Evolutionary conservation across 2,113 vertebrate species (phyloP).

Genomic region (Proterorhinus semilunaris): DNA sequence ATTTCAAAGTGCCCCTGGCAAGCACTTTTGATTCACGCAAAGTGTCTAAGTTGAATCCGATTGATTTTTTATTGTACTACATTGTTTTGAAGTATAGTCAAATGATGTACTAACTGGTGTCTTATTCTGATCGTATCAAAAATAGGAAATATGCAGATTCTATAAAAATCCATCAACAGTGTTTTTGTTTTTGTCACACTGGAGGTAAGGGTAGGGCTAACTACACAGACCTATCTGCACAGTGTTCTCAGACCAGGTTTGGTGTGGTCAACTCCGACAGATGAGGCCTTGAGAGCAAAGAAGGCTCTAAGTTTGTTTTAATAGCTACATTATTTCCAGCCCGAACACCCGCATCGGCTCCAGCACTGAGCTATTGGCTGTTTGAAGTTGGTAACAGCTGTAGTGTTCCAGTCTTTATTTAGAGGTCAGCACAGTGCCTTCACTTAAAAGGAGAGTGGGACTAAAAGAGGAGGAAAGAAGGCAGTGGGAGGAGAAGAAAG

Average conservation of each 20-base stretch:
- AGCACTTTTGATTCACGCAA: constrained; percentile 9
- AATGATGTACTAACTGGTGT: constrained; percentile 52
- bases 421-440: constrained; percentile 80
- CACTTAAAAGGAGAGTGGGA: constrained; percentile 75
- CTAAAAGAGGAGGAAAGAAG: constrained; percentile 56
- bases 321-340: constrained; percentile 75
- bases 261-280: constrained; percentile 62
- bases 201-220: constrained; percentile 18
- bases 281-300: constrained; percentile 67
- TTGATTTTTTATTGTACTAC: constrained; percentile 27
- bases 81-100: constrained; percentile 35
- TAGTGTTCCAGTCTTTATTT: constrained; percentile 79
- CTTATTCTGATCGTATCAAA: constrained; percentile 55
- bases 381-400: constrained; percentile 81
- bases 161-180: constrained; percentile 42
- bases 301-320: constrained; percentile 76
- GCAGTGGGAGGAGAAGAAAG: constrained; percentile 67
- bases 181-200: constrained; percentile 36
- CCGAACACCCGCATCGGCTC: constrained; percentile 59
- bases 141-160: constrained; percentile 35
- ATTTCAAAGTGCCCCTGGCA: constrained; percentile 27
- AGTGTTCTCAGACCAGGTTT: constrained; percentile 46
- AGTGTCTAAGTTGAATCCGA: neutral
- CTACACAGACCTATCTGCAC: constrained; percentile 33
- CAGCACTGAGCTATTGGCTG: constrained; percentile 61